Conservation (phyloP, 2,113 vertebrate species). For the Neotragus pygmaeus region DNA sequence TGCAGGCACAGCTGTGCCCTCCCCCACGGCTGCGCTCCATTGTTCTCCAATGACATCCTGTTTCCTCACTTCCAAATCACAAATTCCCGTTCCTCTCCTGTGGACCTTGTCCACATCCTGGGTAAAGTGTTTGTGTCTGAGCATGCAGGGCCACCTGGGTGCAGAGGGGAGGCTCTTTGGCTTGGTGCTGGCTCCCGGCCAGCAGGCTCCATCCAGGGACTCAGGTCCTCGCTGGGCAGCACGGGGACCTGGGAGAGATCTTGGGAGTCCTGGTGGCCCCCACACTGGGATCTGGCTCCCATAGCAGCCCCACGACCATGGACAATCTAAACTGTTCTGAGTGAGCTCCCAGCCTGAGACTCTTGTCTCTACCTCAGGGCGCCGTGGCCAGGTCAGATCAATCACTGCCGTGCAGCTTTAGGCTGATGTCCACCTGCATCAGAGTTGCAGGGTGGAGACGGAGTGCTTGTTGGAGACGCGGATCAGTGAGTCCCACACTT, state of each 20-base stretch:
- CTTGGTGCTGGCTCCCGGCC: neutral
- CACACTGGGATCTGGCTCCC: neutral
- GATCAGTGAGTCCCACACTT: too few relatives aligned
- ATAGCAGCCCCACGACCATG: too few relatives aligned
- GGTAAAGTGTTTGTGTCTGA: slow-evolving; percentile 32
- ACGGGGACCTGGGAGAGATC: neutral
- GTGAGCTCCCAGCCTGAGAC: neutral
- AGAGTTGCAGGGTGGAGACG: neutral
- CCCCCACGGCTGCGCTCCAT: neutral
- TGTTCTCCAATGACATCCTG: slow-evolving; percentile 62
- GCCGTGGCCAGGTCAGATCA: neutral
- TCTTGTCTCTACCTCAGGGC: neutral
- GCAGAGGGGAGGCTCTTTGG: neutral
- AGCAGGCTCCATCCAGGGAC: neutral
- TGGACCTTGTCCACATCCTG: slow-evolving; percentile 36
- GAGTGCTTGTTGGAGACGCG: neutral
- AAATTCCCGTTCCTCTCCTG: neutral
- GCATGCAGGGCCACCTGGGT: neutral
- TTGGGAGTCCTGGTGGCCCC: neutral
- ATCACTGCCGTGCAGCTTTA: neutral
- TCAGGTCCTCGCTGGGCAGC: neutral
- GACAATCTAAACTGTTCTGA: neutral
- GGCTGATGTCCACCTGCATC: neutral
- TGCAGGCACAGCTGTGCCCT: neutral
- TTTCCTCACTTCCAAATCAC: slow-evolving; percentile 1